Percentiles rank a stretch among this genome's conserved stretches.
Conservation (phyloP, 2,888 invertebrate genomes). For the Pterostichus niger region DNA sequence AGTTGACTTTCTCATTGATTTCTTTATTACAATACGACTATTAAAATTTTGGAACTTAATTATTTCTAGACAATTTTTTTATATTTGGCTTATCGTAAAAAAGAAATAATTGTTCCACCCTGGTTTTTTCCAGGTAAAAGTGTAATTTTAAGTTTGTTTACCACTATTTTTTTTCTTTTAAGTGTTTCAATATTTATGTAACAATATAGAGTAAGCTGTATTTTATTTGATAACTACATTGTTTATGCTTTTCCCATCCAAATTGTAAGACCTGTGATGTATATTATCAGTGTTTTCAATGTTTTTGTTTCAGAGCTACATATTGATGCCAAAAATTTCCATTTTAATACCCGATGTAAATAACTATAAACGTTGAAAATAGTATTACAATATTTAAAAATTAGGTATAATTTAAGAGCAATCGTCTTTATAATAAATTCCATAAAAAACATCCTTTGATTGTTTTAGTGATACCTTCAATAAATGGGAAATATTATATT, state of each 20-base stretch:
- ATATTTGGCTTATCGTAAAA: conserved; percentile 27
- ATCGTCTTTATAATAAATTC: conserved; percentile 63
- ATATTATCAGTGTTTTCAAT: conserved; percentile 49
- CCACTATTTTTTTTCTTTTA: conserved; percentile 26
- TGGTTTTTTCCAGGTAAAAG: conserved; percentile 25
- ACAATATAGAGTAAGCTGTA: conserved; percentile 42
- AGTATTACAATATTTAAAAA: conserved; percentile 59
- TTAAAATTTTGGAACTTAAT: conserved; percentile 34
- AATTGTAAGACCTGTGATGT: conserved; percentile 59
- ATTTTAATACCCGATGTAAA: conserved; percentile 57
- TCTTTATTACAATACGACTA: background rate
- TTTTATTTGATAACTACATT: conserved; percentile 42
- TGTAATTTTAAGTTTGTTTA: conserved; percentile 41
- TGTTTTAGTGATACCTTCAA: too few species aligned
- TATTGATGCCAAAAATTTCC: conserved; percentile 62
- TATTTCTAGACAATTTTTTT: conserved; percentile 18
- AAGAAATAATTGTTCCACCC: conserved; percentile 12
- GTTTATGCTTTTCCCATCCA: conserved; percentile 45
- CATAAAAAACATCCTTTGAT: conserved; percentile 23
- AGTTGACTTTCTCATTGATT: conserved; percentile 7
- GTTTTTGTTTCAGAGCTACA: conserved; percentile 52
- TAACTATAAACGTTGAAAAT: conserved; percentile 58
- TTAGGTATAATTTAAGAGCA: conserved; percentile 56
- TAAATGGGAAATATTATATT: too few species aligned
- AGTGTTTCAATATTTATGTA: conserved; percentile 32